These are phyloP conservation scores for Margaritifera margaritifera DNA, from an alignment of 2,888 invertebrate species.

Conservation along the genomic window DNA sequence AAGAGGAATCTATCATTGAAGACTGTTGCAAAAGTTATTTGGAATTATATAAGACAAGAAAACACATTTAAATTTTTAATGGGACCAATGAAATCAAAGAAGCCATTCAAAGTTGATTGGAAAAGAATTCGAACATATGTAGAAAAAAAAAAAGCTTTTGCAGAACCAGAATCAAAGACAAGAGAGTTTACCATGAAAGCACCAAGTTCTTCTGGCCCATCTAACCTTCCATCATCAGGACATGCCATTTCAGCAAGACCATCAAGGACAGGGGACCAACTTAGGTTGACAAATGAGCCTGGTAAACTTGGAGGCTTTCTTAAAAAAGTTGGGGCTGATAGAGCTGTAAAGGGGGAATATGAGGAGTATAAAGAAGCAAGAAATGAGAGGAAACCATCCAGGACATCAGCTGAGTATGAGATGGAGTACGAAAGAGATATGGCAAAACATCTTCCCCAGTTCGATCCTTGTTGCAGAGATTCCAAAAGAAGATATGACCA, in stretches of 20 bases:
- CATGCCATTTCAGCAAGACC: too few species aligned
- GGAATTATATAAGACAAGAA: constrained; percentile 42
- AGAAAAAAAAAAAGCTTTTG: constrained; percentile 37
- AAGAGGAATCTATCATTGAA: constrained; percentile 38
- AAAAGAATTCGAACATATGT: constrained; percentile 41
- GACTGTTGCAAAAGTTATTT: constrained; percentile 38
- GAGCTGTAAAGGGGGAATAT: constrained; percentile 1
- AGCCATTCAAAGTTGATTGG: constrained; percentile 42
- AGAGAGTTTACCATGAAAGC: constrained; percentile 40
- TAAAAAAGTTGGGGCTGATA: too few species aligned
- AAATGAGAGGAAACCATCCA: background rate
- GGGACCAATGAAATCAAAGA: constrained; percentile 36
- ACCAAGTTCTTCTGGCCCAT: constrained; percentile 18
- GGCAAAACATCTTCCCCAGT: too few species aligned
- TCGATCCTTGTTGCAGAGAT: too few species aligned
- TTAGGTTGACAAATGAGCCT: too few species aligned
- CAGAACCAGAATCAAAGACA: constrained; percentile 30
- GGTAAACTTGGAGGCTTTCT: too few species aligned
- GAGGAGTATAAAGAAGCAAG: constrained; percentile 1
- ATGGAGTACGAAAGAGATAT: too few species aligned
- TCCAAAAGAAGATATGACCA: too few species aligned
- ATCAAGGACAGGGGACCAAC: too few species aligned
- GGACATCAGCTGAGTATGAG: too few species aligned
- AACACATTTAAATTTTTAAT: constrained; percentile 37
- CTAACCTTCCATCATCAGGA: too few species aligned